A percentile compares a stretch with the other conserved stretches of the same genome.
Conservation (phyloP, 2,888 invertebrate genomes). For the Synanthedon myopaeformis region DNA sequence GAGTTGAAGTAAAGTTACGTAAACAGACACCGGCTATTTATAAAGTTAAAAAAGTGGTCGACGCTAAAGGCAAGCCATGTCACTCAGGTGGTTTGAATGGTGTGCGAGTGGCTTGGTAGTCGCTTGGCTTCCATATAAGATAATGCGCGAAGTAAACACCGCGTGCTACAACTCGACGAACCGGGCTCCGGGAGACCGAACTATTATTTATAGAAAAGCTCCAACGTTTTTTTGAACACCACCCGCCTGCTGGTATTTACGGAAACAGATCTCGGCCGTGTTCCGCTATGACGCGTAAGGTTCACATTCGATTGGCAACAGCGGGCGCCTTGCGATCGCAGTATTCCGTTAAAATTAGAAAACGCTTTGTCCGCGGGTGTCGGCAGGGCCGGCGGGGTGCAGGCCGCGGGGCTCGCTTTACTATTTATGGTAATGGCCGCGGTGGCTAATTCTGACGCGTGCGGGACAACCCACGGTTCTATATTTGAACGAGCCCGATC, state of each 20-base stretch:
- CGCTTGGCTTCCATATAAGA: neutral
- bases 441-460: constrained; percentile 35
- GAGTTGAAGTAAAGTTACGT: neutral
- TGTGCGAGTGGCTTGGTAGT: neutral
- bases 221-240: constrained; percentile 21
- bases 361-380: constrained; percentile 24
- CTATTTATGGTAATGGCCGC: constrained; percentile 64
- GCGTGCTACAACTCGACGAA: neutral
- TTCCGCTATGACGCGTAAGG: neutral
- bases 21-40: neutral
- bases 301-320: neutral
- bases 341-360: constrained; percentile 52
- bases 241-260: constrained; percentile 21
- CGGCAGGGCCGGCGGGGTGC: too few species aligned
- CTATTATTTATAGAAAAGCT: constrained; percentile 31
- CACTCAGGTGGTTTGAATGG: neutral
- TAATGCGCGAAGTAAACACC: neutral
- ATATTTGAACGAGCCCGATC: constrained; percentile 18
- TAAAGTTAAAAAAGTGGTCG: neutral
- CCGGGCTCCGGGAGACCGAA: constrained; percentile 26
- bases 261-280: constrained; percentile 24
- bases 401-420: constrained; percentile 49
- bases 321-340: constrained; percentile 1
- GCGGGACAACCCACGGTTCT: constrained; percentile 39
- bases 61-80: neutral